A percentile compares a stretch with the other conserved stretches of the same genome.
These are phyloP conservation scores for Drosophila subquinaria DNA, from an alignment of 2,888 invertebrate species.

Conservation along the genomic window DNA sequence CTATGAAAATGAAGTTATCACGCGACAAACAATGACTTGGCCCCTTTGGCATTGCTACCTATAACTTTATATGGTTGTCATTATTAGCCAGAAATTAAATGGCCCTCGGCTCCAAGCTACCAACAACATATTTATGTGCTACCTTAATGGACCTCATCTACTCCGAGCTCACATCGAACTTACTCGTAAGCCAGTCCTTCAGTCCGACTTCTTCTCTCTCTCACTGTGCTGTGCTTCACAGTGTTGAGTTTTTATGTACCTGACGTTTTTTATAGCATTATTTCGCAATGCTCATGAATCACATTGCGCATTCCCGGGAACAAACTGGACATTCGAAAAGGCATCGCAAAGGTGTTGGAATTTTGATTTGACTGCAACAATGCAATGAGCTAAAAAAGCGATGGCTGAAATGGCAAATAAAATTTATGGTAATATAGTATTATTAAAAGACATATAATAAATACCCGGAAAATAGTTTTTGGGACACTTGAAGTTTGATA, in stretches of 20 bases:
- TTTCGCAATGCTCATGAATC: constrained; percentile 63
- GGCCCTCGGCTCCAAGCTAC: constrained; percentile 39
- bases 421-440: neutral
- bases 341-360: constrained; percentile 58
- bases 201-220: neutral
- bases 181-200: neutral
- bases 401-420: neutral
- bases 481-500: neutral
- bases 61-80: constrained; percentile 79
- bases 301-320: constrained; percentile 27
- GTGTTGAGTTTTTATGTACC: constrained; percentile 51
- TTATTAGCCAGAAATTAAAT: constrained; percentile 78
- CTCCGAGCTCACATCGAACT: constrained; percentile 32
- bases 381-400: constrained; percentile 3
- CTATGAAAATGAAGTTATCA: constrained; percentile 76
- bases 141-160: constrained; percentile 75
- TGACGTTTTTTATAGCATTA: constrained; percentile 56
- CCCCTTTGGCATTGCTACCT: constrained; percentile 45
- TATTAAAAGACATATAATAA: constrained; percentile 28
- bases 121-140: constrained; percentile 74
- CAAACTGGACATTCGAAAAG: constrained; percentile 3
- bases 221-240: neutral
- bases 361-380: constrained; percentile 59
- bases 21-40: constrained; percentile 74
- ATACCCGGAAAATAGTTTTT: neutral